A percentile compares a stretch with the other conserved stretches of the same genome.
Evolutionary conservation across 1,140 invertebrate genomes (phyloP).

Genomic region (Copidosoma floridanum): DNA sequence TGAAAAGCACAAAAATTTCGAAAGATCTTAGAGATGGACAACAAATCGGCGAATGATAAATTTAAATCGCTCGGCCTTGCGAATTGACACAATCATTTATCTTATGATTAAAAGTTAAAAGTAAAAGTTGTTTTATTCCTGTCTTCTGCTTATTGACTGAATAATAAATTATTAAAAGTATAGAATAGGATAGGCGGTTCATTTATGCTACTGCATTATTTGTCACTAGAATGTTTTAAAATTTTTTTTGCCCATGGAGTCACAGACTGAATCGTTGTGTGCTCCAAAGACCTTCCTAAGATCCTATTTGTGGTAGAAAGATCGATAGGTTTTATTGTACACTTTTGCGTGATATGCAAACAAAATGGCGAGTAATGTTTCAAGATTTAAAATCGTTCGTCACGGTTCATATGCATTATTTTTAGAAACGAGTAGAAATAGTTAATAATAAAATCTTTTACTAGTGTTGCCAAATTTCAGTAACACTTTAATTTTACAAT

Average conservation of each 20-base stretch:
- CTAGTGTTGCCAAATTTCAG: too few relatives aligned
- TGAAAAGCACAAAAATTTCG: neutral
- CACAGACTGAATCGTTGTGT: conserved; percentile 7
- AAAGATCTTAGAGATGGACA: neutral
- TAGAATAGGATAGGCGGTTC: conserved; percentile 20
- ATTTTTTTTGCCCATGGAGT: conserved; percentile 16
- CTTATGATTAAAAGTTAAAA: conserved; percentile 23
- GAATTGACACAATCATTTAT: conserved; percentile 21
- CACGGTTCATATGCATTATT: too few relatives aligned
- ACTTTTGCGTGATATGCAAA: too few relatives aligned
- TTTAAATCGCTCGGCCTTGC: conserved; percentile 16
- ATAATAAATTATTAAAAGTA: conserved; percentile 6
- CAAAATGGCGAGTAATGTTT: too few relatives aligned
- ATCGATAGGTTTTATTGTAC: neutral
- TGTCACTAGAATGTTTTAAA: neutral
- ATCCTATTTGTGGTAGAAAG: conserved; percentile 7
- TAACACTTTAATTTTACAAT: neutral
- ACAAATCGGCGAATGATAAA: conserved; percentile 4
- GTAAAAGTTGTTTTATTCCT: conserved; percentile 24
- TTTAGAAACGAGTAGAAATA: too few relatives aligned
- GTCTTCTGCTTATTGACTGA: conserved; percentile 21
- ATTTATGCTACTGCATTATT: conserved; percentile 11
- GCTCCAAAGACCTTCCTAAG: conserved; percentile 20
- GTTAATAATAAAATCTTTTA: too few relatives aligned
- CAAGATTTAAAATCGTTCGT: too few relatives aligned